A percentile compares a stretch with the other conserved stretches of the same genome.
These are phyloP conservation scores for Drosophila lacicola DNA, from an alignment of 2,888 invertebrate genomes.

Conservation along the genomic window DNA sequence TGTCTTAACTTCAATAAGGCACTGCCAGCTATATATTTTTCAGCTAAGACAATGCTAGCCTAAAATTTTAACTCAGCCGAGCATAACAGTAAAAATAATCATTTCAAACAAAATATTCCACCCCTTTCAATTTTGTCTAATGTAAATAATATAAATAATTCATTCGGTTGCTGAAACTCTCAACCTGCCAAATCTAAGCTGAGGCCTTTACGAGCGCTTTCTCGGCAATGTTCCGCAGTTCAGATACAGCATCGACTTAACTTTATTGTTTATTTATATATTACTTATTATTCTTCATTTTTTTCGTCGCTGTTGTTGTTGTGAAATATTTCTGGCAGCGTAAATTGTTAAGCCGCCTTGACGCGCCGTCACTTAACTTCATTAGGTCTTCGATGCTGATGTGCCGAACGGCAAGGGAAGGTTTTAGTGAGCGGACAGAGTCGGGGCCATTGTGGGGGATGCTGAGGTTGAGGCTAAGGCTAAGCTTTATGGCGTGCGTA, in stretches of 20 bases:
- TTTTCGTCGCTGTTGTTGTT: constrained; percentile 6
- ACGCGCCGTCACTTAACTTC: constrained; percentile 76
- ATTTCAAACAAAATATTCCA: not conserved
- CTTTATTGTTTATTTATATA: constrained; percentile 74
- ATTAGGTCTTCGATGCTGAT: constrained; percentile 62
- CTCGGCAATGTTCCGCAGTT: constrained; percentile 3
- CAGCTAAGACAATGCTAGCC: no score
- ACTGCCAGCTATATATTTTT: no score
- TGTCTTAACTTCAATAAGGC: no score
- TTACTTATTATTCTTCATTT: constrained; percentile 30
- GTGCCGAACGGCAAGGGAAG: constrained; percentile 22
- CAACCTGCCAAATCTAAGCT: constrained; percentile 19
- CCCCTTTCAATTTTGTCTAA: constrained; percentile 4
- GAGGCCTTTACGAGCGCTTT: constrained; percentile 23
- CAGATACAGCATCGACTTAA: constrained; percentile 27
- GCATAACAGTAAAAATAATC: not conserved
- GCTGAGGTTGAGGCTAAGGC: constrained; percentile 35
- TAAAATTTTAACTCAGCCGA: no score
- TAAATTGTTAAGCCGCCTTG: constrained; percentile 72
- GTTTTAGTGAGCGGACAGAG: constrained; percentile 3
- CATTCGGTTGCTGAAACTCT: constrained; percentile 11
- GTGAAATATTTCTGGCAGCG: constrained; percentile 43
- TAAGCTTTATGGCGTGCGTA: constrained; percentile 82
- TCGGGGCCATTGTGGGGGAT: constrained; percentile 12
- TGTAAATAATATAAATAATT: constrained; percentile 10